A percentile compares a stretch with the other conserved stretches of the same genome.
phyloP scores from a whole-genome alignment of 2,888 invertebrate genomes.

The Blomia tropicalis region DNA sequence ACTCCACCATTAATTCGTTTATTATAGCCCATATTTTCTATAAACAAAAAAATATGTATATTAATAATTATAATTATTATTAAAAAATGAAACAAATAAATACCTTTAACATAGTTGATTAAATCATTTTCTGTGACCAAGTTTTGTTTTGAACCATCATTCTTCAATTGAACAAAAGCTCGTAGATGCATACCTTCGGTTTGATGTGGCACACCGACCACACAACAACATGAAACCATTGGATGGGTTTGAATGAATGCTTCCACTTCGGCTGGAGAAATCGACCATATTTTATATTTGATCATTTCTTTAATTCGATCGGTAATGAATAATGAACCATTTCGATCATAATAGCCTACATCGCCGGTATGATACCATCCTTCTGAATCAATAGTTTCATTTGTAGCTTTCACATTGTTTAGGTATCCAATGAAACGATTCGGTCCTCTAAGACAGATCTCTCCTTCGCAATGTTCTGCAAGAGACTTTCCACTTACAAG shows the following conservation, averaged over 20 bases:
- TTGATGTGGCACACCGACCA: background rate
- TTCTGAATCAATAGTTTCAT: slow-evolving; percentile 6
- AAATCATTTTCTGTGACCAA: background rate
- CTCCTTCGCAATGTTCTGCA: background rate
- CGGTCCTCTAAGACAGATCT: slow-evolving; percentile 15
- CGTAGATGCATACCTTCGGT: background rate
- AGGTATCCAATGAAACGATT: slow-evolving; percentile 2
- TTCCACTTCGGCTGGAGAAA: slow-evolving; percentile 17
- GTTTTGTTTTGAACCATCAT: background rate
- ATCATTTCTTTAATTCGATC: slow-evolving; percentile 16
- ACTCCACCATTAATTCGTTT: slow-evolving; percentile 9
- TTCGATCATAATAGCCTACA: slow-evolving; percentile 6
- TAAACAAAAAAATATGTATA: background rate
- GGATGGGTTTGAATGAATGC: slow-evolving; percentile 5
- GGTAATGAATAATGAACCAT: background rate
- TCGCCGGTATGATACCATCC: slow-evolving; percentile 12
- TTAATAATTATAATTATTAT: background rate
- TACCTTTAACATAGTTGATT: background rate
- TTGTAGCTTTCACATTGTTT: background rate
- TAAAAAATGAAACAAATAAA: no score
- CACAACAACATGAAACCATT: background rate
- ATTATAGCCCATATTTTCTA: slow-evolving; percentile 4
- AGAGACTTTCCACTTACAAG: background rate
- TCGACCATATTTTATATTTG: background rate
- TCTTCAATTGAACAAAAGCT: slow-evolving; percentile 4